Base-by-base conservation (phyloP, 2,113 vertebrate genomes). In the Oophaga pumilio region DNA sequence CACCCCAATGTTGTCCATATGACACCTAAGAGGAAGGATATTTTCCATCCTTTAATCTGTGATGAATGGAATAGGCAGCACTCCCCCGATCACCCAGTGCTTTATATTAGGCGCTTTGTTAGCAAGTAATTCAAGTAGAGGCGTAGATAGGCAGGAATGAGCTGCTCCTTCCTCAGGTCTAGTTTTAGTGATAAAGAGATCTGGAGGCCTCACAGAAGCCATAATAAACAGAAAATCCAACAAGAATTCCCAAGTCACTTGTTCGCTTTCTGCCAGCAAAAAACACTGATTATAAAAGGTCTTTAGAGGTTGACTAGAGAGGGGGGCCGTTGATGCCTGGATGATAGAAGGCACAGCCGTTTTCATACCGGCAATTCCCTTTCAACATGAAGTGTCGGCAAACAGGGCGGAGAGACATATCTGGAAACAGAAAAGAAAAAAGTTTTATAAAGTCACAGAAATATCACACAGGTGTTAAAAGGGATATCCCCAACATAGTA, bases 321-420 rank as follows among this genome's bases (percentile, higher is more conserved):
- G 96, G 96, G 0, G 97, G 97, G 68, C 97, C 97, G 0, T 98
- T 98, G 6, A 98, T 96, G 0, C 97, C 97, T 0, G 97, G 97
- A 87, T 97, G 97, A 91, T 98, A 98, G 91, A 98, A 98, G 81
- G 97, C 97, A 92, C 97, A 98, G 91, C 96, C 98, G 91, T 95
- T 96, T 90, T 98, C 97, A 7, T 98, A 98, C 87, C 96, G 93
- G 92, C 97, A 98, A 93, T 95, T 97, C 85, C 97, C 97, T 89
- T 97, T 98, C 96, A 97, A 96, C 95, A 97, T 98, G 92, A 98
- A 98, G 89, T 98, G 97, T 11, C 97, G 96, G 90, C 97, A 98
- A 26, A 97, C 94, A 0, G 97, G 96, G 59, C 97, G 96, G 82
- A 94, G 96, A 20, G 97, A 97, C 97, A 97, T 97, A 89, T 98